Evolutionary conservation across 1,140 invertebrate genomes (phyloP), one percentile per base, ranked within the genome.

Genomic region (Lineus longissimus): DNA sequence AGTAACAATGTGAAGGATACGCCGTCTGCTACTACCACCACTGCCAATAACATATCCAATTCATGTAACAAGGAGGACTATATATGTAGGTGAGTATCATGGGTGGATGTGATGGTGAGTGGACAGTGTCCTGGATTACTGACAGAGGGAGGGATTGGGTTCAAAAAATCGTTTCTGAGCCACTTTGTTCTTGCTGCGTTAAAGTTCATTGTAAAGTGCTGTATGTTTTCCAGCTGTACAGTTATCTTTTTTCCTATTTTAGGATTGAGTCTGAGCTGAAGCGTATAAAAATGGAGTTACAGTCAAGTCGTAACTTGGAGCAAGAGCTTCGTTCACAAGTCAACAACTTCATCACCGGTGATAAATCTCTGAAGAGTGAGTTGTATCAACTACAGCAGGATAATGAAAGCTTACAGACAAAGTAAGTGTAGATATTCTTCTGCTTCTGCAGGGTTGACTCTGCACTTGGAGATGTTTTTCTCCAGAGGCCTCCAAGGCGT

Each of bases 261-360:
- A 87, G 86, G 71, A 75, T 88, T 66, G 87, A 88, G 75, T 74
- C 85, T 57, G 92, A 95, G 73, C 82, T 93, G 17, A 93, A 93
- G 80, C 86, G 89, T 74, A 83, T 93, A 70, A 90, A 91, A 74
- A 82, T 85, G 63, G 92, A 95, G 77, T 85, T 94, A 61, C 84
- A 85, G 72, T 64, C 73, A n/a, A 84, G 80, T 73, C 86, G 90
- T 76, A 89, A 91, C 77, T 84, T 86, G 69, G 92, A 95, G 80
- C 89, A 91, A 78, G 92, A 95, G 65, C 82, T 95, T 63, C 84
- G 90, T 70, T 87, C 88, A 76, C 92, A 94, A 83, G 86, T 94
- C 60, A 88, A 85, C 76, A 83, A 81, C 64, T 76, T 88, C 25
- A 82, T 85, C 19, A 84, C 85, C 41, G 86, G 86, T 61, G 92